Conservation (phyloP, 2,797 vertebrate genomes). For the Sebastes itinus region DNA sequence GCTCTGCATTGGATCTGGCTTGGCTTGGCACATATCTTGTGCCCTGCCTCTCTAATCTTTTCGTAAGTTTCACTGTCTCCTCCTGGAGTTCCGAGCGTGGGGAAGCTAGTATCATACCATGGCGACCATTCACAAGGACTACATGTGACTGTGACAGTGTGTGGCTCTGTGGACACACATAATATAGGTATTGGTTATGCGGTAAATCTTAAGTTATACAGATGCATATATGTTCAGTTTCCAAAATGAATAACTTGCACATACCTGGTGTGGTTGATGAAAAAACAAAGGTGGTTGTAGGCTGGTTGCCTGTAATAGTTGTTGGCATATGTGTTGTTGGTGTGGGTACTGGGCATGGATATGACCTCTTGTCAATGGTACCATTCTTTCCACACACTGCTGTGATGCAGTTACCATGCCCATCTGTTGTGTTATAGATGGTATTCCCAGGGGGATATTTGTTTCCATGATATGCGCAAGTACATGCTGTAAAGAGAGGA, state of each 20-base stretch:
- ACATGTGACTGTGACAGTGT: conserved; percentile 16
- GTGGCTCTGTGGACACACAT: conserved; percentile 23
- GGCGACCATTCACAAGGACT: conserved; percentile 66
- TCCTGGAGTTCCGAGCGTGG: conserved; percentile 41
- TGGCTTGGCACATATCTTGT: conserved; percentile 60
- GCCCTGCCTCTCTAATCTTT: conserved; percentile 54
- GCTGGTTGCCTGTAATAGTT: conserved; percentile 16
- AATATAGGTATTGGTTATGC: not conserved
- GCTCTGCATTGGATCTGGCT: conserved; percentile 66
- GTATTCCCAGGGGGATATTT: conserved; percentile 69
- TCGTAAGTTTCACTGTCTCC: conserved; percentile 17
- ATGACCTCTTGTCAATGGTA: conserved; percentile 67
- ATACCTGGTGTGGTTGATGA: conserved; percentile 46
- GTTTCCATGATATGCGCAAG: conserved; percentile 82
- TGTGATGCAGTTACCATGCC: conserved; percentile 84
- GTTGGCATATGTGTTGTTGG: conserved; percentile 48
- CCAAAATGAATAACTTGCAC: not conserved
- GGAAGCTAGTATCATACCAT: conserved; percentile 76
- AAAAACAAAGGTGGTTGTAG: conserved; percentile 58
- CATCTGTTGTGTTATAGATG: conserved; percentile 88
- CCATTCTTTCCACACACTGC: conserved; percentile 84
- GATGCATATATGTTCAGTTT: not conserved
- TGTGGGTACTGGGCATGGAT: conserved; percentile 60
- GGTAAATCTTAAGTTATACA: not conserved
- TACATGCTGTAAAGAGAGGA: conserved; percentile 79